A percentile compares a stretch with the other conserved stretches of the same genome.
Conservation (phyloP, 2,797 vertebrate species). For the Erpetoichthys calabaricus region DNA sequence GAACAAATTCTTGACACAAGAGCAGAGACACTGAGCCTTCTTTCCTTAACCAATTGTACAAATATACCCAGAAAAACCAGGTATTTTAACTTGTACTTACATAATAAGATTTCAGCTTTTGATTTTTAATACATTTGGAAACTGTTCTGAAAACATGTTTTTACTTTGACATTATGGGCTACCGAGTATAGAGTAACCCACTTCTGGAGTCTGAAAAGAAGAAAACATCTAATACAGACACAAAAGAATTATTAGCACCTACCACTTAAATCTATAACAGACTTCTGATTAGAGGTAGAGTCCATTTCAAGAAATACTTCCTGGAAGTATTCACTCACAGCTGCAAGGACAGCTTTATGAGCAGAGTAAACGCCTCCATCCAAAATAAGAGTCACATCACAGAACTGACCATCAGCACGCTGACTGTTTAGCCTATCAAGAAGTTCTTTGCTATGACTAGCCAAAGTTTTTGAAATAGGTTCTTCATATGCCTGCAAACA, state of each 20-base stretch:
- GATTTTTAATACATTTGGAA: too few relatives aligned
- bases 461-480: constrained; percentile 45
- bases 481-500: constrained; percentile 8
- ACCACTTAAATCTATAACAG: constrained; percentile 61
- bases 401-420: constrained; percentile 57
- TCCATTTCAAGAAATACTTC: constrained; percentile 61
- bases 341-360: constrained; percentile 58
- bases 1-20: too few relatives aligned
- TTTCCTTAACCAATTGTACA: too few relatives aligned
- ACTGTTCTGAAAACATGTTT: too few relatives aligned
- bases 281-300: constrained; percentile 28
- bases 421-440: constrained; percentile 55
- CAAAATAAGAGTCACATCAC: constrained; percentile 59
- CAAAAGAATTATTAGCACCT: constrained; percentile 10
- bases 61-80: too few relatives aligned
- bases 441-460: constrained; percentile 41
- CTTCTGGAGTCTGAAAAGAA: too few relatives aligned
- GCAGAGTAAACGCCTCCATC: constrained; percentile 45
- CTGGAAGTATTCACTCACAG: constrained; percentile 66
- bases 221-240: too few relatives aligned
- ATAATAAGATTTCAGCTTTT: too few relatives aligned
- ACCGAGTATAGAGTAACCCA: too few relatives aligned
- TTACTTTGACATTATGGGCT: too few relatives aligned
- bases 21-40: too few relatives aligned
- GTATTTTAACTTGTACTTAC: too few relatives aligned